Percentiles rank a stretch among this genome's conserved stretches.
These are phyloP conservation scores for Philereme vetulata DNA, from an alignment of 2,888 invertebrate species.

Conservation along the genomic window DNA sequence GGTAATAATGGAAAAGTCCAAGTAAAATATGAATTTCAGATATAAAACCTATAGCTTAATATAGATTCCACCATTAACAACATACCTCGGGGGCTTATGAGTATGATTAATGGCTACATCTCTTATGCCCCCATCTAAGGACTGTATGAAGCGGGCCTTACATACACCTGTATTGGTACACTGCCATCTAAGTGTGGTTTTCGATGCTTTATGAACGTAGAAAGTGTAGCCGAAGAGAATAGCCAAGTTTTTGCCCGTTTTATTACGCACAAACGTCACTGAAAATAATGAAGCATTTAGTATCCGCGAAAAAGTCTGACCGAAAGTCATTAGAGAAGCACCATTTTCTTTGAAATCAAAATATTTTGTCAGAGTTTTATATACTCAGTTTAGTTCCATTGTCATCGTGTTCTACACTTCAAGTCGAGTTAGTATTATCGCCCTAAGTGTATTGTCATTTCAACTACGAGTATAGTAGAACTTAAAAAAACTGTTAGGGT, in stretches of 20 bases:
- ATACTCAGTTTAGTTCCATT: no score
- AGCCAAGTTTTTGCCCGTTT: conserved; percentile 35
- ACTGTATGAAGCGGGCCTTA: conserved; percentile 21
- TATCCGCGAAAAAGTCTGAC: no score
- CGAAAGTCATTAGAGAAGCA: no score
- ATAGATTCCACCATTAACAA: conserved; percentile 15
- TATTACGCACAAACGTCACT: conserved; percentile 31
- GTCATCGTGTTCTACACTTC: no score
- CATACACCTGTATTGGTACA: conserved; percentile 21
- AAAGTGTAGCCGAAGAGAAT: conserved; percentile 35
- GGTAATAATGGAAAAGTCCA: no score
- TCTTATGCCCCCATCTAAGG: conserved; percentile 9
- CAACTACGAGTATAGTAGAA: no score
- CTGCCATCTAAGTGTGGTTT: conserved; percentile 22
- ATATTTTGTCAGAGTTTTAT: no score
- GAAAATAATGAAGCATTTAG: conserved; percentile 5
- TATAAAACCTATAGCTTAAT: conserved; percentile 1
- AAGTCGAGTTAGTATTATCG: no score
- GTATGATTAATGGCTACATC: conserved; percentile 10
- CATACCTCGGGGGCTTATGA: conserved; percentile 14
- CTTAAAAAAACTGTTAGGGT: no score
- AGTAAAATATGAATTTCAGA: background rate
- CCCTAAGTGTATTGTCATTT: no score
- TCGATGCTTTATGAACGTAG: conserved; percentile 27
- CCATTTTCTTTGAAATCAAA: no score